Percentiles rank a stretch among this genome's conserved stretches.
Conservation (phyloP, 2,888 invertebrate genomes). For the Himalopsyche japonica region DNA sequence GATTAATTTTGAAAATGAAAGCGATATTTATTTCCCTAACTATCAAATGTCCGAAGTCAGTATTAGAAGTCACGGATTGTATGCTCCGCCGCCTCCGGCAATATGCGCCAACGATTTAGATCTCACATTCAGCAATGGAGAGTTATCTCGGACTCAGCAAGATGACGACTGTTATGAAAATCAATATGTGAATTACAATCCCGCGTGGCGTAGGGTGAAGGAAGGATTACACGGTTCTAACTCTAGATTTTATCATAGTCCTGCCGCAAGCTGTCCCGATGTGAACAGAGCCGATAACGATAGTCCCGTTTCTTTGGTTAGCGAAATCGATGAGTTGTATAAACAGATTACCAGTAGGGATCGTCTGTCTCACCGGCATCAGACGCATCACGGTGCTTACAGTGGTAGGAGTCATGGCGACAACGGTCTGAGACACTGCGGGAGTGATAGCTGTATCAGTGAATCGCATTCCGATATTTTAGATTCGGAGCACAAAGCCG, state of each 20-base stretch:
- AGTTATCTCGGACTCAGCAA: slow-evolving; percentile 42
- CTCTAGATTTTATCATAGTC: slow-evolving; percentile 54
- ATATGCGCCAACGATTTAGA: slow-evolving; percentile 59
- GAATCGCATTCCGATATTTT: slow-evolving; percentile 53
- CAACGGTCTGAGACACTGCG: slow-evolving; percentile 52
- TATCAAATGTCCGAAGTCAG: slow-evolving; percentile 69
- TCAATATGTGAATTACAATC: slow-evolving; percentile 63
- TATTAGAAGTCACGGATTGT: slow-evolving; percentile 65
- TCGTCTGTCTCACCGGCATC: slow-evolving; percentile 46
- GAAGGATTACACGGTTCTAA: slow-evolving; percentile 52
- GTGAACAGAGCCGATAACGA: slow-evolving; percentile 54
- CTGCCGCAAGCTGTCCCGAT: slow-evolving; percentile 56
- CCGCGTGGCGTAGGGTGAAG: slow-evolving; percentile 53
- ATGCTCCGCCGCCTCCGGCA: slow-evolving; percentile 64
- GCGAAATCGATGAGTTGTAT: slow-evolving; percentile 71
- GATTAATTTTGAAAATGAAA: slow-evolving; percentile 59
- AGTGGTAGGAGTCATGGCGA: slow-evolving; percentile 56
- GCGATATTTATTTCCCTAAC: slow-evolving; percentile 63
- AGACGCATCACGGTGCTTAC: slow-evolving; percentile 48
- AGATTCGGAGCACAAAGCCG: slow-evolving; percentile 47
- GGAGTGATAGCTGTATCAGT: slow-evolving; percentile 59
- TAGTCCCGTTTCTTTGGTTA: slow-evolving; percentile 53
- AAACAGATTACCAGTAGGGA: slow-evolving; percentile 66
- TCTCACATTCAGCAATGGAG: slow-evolving; percentile 46
- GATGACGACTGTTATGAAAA: slow-evolving; percentile 58